A percentile compares a stretch with the other conserved stretches of the same genome.
These are phyloP conservation scores for Melopsittacus undulatus DNA, from an alignment of 2,797 vertebrate species.

Conservation along the genomic window DNA sequence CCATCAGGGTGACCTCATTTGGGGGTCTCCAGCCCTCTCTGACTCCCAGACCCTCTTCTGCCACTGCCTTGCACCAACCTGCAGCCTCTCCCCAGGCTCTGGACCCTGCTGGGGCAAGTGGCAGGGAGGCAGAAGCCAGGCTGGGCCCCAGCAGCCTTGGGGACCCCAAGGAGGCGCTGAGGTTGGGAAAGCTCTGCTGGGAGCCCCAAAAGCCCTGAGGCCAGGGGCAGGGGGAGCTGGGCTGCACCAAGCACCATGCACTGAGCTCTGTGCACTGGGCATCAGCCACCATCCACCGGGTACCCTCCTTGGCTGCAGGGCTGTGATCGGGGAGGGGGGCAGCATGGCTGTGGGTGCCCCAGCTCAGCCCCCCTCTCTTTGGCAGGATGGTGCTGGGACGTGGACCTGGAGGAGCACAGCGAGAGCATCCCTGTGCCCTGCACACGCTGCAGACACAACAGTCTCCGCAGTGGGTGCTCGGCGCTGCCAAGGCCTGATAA, in stretches of 20 bases:
- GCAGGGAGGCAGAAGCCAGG: background rate
- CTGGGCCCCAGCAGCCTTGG: accelerated
- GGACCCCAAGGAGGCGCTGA: background rate
- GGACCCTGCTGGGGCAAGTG: background rate
- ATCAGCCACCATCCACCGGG: background rate
- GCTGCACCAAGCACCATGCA: background rate
- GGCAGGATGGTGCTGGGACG: background rate
- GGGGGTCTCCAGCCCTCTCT: background rate
- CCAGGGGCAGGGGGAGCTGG: background rate
- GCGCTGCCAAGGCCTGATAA: constrained; percentile 43
- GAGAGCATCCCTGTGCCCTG: background rate
- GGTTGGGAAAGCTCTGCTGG: accelerated
- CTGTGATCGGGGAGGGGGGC: background rate
- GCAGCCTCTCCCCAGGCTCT: background rate
- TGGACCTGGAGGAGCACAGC: background rate
- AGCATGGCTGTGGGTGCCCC: background rate
- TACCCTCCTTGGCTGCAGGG: background rate
- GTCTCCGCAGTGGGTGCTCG: background rate
- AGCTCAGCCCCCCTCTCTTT: background rate
- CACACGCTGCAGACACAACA: constrained; percentile 38
- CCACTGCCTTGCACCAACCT: background rate
- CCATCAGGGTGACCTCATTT: background rate
- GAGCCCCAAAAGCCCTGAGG: accelerated
- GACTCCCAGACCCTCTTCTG: background rate
- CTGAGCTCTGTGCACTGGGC: background rate